A percentile compares a stretch with the other conserved stretches of the same genome.
Conservation (phyloP, 2,797 vertebrate species). For the Apogon hyalosoma region DNA sequence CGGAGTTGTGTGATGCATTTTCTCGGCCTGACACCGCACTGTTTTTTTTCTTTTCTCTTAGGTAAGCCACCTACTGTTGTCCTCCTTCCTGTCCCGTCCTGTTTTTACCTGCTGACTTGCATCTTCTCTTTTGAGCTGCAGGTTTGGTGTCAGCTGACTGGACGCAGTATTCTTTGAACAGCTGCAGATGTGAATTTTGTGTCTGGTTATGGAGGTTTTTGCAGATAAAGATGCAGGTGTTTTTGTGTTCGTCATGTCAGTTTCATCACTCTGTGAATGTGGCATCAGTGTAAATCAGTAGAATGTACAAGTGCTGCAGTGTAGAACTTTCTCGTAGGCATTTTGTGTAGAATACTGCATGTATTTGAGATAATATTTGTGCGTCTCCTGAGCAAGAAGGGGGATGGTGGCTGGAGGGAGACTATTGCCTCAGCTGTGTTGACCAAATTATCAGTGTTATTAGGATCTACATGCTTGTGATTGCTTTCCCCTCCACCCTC, state of each 20-base stretch:
- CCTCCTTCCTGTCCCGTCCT: constrained; percentile 22
- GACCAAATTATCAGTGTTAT: constrained; percentile 75
- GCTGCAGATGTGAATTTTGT: constrained; percentile 7
- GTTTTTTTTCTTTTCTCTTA: constrained; percentile 21
- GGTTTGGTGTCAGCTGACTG: constrained; percentile 43
- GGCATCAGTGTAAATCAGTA: constrained; percentile 18
- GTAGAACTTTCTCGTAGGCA: constrained; percentile 41
- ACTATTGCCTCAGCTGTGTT: constrained; percentile 82
- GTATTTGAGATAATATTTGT: constrained; percentile 13
- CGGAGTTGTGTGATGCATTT: constrained; percentile 4
- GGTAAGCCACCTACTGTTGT: constrained; percentile 63
- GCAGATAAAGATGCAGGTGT: neutral
- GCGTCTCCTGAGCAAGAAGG: neutral
- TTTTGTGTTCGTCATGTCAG: neutral
- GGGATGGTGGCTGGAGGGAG: constrained; percentile 1
- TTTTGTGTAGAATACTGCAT: neutral
- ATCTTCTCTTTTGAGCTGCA: constrained; percentile 35
- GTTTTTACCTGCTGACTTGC: constrained; percentile 48
- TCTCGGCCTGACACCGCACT: neutral
- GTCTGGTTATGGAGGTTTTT: constrained; percentile 5
- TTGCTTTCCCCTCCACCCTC: constrained; percentile 59
- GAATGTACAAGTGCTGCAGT: neutral
- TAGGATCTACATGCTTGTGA: constrained; percentile 58
- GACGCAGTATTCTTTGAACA: constrained; percentile 14
- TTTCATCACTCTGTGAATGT: constrained; percentile 10